phyloP scores from a whole-genome alignment of 2,113 vertebrate species.

The Callorhinus ursinus region DNA sequence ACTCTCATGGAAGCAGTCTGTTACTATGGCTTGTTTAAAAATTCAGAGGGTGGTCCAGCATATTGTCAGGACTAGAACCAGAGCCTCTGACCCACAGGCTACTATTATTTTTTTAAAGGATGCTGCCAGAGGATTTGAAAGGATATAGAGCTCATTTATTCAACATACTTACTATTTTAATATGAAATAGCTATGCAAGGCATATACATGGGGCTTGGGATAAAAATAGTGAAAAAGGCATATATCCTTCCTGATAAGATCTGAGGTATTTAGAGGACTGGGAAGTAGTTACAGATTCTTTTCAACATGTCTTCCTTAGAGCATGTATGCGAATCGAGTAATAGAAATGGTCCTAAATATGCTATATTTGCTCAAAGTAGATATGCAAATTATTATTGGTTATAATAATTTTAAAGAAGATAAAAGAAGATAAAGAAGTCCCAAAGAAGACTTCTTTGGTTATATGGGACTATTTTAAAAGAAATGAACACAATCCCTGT shows the following conservation, averaged over 20 bases:
- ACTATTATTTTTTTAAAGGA: neutral
- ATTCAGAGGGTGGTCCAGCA: neutral
- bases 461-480: constrained; percentile 12
- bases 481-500: neutral
- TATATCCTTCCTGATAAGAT: neutral
- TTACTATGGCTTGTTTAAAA: neutral
- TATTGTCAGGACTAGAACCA: neutral
- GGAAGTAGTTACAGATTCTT: neutral
- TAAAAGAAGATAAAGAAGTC: no score
- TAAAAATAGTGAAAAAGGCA: constrained; percentile 9
- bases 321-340: neutral
- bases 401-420: neutral
- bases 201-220: neutral
- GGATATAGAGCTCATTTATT: neutral
- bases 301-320: constrained; percentile 20
- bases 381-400: neutral
- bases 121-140: neutral
- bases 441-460: neutral
- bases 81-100: neutral
- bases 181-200: neutral
- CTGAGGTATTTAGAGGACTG: neutral
- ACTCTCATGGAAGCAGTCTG: neutral
- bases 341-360: neutral
- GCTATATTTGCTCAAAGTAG: neutral
- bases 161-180: neutral